A percentile compares a stretch with the other conserved stretches of the same genome.
Evolutionary conservation across 2,797 vertebrate genomes (phyloP).

Genomic region (Alectoris magna): DNA sequence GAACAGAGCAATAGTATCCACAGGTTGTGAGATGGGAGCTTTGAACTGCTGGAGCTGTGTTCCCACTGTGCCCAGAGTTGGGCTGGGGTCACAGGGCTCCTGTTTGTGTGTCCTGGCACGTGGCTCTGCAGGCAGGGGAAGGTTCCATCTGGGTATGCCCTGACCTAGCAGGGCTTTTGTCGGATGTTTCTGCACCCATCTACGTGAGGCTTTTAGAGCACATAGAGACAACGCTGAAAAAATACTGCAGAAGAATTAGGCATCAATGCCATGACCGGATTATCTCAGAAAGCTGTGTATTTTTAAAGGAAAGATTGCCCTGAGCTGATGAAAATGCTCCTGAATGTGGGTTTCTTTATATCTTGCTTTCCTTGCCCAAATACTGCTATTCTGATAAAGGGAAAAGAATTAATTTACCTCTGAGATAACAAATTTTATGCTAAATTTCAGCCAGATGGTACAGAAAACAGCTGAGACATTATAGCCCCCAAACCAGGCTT

Average conservation of each 20-base stretch:
- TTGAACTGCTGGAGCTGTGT: neutral
- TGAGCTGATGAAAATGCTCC: neutral
- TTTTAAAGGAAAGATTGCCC: neutral
- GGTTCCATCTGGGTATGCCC: rapidly evolving
- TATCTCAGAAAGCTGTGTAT: neutral
- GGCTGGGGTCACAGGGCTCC: rapidly evolving
- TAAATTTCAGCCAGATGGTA: constrained; percentile 58
- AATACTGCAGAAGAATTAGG: neutral
- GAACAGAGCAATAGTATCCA: rapidly evolving
- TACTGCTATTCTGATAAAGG: neutral
- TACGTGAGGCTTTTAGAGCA: neutral
- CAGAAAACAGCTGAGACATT: constrained; percentile 50
- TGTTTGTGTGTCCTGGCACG: neutral
- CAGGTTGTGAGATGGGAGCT: neutral
- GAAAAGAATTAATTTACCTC: constrained; percentile 36
- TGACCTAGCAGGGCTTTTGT: rapidly evolving
- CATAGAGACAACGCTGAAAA: rapidly evolving
- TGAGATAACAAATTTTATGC: constrained; percentile 57
- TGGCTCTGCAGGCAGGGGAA: rapidly evolving
- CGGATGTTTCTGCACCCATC: too few relatives aligned
- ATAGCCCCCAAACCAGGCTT: constrained; percentile 50
- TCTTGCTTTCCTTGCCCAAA: neutral
- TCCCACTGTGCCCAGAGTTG: neutral
- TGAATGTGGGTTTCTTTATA: neutral
- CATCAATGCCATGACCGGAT: rapidly evolving